These are phyloP conservation scores for Cantharis nigra DNA, from an alignment of 2,888 invertebrate species.

Conservation along the genomic window DNA sequence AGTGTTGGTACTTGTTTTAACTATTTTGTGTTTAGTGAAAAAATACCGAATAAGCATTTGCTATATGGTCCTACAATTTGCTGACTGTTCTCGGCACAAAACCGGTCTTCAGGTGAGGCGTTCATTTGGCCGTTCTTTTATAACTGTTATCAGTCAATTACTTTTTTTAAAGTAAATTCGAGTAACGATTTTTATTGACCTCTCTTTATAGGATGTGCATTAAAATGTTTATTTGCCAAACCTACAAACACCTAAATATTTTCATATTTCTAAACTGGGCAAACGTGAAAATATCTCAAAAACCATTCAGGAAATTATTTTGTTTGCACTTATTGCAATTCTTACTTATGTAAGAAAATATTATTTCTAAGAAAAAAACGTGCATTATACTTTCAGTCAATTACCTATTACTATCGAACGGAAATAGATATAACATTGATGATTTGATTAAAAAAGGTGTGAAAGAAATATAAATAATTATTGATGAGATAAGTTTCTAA, in stretches of 20 bases:
- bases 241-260: neutral
- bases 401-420: neutral
- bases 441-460: neutral
- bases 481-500: neutral
- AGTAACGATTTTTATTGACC: constrained; percentile 9
- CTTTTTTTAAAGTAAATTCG: constrained; percentile 8
- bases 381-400: neutral
- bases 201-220: neutral
- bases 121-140: constrained; percentile 42
- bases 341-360: neutral
- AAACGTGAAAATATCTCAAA: neutral
- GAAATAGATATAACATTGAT: neutral
- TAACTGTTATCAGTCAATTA: constrained; percentile 42
- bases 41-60: neutral
- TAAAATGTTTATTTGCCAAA: neutral
- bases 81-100: constrained; percentile 27
- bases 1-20: neutral
- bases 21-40: constrained; percentile 9
- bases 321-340: neutral
- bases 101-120: constrained; percentile 48
- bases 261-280: neutral
- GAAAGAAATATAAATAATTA: neutral
- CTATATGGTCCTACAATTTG: constrained; percentile 6
- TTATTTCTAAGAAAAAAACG: neutral
- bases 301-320: neutral